Conservation (phyloP, 2,888 invertebrate genomes). For the Chamaedrilus cognettii region DNA sequence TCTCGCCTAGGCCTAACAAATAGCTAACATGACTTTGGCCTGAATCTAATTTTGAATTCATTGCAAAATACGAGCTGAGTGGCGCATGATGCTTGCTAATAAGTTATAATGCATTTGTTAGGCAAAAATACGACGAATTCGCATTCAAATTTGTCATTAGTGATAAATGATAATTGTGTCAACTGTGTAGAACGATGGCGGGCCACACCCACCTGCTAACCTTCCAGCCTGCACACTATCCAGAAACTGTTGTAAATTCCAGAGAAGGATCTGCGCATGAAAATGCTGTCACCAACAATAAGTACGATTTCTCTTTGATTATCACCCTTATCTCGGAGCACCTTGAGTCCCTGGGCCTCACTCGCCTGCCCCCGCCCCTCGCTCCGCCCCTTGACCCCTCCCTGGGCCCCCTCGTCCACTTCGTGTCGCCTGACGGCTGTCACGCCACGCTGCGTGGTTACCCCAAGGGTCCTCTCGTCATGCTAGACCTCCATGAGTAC, state of each 20-base stretch:
- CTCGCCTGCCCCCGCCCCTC: background rate
- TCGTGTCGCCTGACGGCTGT: background rate
- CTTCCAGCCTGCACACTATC: background rate
- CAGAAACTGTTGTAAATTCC: no score
- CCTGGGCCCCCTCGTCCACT: background rate
- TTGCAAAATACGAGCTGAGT: no score
- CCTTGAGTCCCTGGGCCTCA: background rate
- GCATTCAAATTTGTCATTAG: no score
- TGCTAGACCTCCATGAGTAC: constrained; percentile 32
- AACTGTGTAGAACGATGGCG: no score
- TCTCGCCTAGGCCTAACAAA: no score
- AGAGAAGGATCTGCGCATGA: no score
- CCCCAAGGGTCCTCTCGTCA: constrained; percentile 21
- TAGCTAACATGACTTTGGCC: no score
- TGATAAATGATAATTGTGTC: no score
- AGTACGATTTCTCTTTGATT: background rate
- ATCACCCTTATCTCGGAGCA: background rate
- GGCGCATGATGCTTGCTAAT: no score
- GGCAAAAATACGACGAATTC: no score
- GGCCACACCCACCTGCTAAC: background rate
- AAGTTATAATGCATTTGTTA: no score
- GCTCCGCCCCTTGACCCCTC: background rate
- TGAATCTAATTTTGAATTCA: no score
- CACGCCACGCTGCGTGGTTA: constrained; percentile 27
- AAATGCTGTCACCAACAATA: background rate